Evolutionary conservation across 1,140 invertebrate genomes (phyloP).

Genomic region (Drosophila chauvacae): DNA sequence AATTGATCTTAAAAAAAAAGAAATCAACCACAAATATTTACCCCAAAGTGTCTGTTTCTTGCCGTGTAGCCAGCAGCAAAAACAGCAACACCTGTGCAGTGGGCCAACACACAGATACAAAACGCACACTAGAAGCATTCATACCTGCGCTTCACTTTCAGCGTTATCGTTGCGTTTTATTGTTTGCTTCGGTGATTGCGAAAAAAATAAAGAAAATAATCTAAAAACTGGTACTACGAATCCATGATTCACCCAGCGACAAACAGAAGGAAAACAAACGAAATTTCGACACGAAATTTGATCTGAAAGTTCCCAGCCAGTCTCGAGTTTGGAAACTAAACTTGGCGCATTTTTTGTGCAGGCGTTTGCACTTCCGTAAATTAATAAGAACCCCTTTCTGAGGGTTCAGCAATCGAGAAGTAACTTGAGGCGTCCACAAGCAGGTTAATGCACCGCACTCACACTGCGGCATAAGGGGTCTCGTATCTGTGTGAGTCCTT

Average conservation of each 20-base stretch:
- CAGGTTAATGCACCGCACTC: conserved; percentile 72
- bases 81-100: conserved; percentile 43
- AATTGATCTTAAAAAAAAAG: too few species aligned
- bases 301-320: conserved; percentile 68
- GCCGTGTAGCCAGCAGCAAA: conserved; percentile 10
- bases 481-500: conserved; percentile 66
- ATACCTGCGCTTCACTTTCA: conserved; percentile 79
- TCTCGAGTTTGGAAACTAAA: conserved; percentile 15
- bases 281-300: conserved; percentile 56
- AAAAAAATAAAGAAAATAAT: conserved; percentile 68
- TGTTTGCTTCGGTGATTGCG: conserved; percentile 76
- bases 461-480: neutral
- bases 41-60: neutral
- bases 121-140: conserved; percentile 12
- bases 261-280: conserved; percentile 31
- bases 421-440: conserved; percentile 64
- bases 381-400: conserved; percentile 33
- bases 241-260: conserved; percentile 31
- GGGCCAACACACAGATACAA: conserved; percentile 50
- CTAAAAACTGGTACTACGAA: conserved; percentile 22
- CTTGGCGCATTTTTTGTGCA: conserved; percentile 59
- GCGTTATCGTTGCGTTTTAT: conserved; percentile 77
- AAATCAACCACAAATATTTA: neutral
- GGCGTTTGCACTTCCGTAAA: conserved; percentile 73
- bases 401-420: conserved; percentile 52